Conservation (phyloP, 2,888 invertebrate genomes). For the Gymnocheta viridis region DNA sequence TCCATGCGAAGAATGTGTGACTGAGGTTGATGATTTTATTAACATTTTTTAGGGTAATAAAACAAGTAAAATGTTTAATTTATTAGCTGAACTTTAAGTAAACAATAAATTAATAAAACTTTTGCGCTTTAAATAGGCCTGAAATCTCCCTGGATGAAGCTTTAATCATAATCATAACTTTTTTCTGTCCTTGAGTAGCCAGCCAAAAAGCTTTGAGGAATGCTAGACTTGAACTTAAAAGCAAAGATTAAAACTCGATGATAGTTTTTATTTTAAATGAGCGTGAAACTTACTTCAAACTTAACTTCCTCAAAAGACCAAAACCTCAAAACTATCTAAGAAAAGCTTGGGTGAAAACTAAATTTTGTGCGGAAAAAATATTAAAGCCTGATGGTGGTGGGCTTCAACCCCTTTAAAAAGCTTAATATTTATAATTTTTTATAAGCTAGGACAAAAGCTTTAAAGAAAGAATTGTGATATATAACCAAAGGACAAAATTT, state of each 20-base stretch:
- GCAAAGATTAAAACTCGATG: no score
- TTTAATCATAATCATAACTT: neutral
- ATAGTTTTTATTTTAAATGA: neutral
- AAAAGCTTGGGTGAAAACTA: no score
- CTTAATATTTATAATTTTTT: no score
- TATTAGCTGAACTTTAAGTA: conserved; percentile 6
- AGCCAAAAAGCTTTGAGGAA: neutral
- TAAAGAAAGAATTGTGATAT: no score
- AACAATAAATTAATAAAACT: neutral
- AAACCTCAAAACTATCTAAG: no score
- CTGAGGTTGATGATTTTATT: conserved; percentile 30
- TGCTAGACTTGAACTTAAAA: neutral
- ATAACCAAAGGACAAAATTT: no score
- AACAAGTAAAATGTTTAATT: conserved; percentile 38
- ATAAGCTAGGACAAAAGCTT: no score
- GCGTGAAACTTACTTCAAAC: neutral
- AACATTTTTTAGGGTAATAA: conserved; percentile 25
- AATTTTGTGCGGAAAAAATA: no score
- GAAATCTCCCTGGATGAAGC: no score
- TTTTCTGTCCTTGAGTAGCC: neutral
- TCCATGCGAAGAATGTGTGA: conserved; percentile 9
- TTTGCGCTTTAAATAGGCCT: neutral
- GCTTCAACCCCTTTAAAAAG: no score
- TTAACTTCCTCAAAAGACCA: no score
- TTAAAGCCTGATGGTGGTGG: no score